Base-by-base conservation (phyloP, 2,888 invertebrate genomes). In the Hydrotaea diabolus region DNA sequence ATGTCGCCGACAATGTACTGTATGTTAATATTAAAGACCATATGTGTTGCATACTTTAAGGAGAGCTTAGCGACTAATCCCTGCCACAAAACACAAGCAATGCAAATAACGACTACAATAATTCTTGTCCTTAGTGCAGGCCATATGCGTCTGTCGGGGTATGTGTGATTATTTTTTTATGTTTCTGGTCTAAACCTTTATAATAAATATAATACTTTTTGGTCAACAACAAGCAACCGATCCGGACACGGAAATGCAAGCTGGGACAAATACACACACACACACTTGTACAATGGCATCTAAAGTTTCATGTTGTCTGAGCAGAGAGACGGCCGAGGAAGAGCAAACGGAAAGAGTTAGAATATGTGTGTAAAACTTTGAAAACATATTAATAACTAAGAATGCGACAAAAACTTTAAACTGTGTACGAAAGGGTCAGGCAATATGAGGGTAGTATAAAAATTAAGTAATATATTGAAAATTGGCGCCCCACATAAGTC, bases 11-110 rank as follows among this genome's bases (percentile, higher is more conserved):
- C n/a, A n/a, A n/a, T n/a, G 17, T 19, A 31, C 31, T 31, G 31
- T 62, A 43, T 43, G 17, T 43, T 2, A 57, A 11, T 69, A 74
- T 31, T 13, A n/a, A 57, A 59, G 21, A 80, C 53, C 83, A 84
- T 84, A 77, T 78, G 80, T 78, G 75, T 78, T 78, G 84, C 80
- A 75, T 78, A 84, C 75, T 81, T 84, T 84, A 77, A 78, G 77
- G 80, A 31, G 21, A 84, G 78, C 84, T 81, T 80, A 83, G 62
- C 49, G 75, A 43, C 80, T 84, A 78, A 81, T 78, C 72, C 75
- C 74, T 74, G 26, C 57, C 2, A 64, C 31, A 69, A 13, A 69
- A 69, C 69, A 66, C 69, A 66, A 57, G 26, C 59, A 72, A 75
- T 69, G 5, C 13, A 74, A 69, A 69, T 23, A 31, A 73, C 69